These are phyloP conservation scores for Lepilemur septentrionalis DNA, from an alignment of 2,797 vertebrate species.

Conservation along the genomic window DNA sequence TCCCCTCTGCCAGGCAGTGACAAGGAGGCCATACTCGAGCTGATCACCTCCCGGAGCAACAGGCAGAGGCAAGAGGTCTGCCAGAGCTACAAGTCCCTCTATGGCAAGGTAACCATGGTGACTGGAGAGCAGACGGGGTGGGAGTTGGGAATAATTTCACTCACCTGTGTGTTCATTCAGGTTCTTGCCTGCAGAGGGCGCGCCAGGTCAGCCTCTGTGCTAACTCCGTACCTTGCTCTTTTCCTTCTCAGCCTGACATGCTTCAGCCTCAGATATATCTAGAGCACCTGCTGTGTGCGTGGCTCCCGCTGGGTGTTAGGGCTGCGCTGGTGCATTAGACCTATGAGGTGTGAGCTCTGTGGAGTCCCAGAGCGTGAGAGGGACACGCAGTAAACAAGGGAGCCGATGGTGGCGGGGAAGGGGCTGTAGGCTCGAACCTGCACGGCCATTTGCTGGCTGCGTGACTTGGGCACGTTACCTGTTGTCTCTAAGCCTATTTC, in stretches of 20 bases:
- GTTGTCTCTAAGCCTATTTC: not conserved
- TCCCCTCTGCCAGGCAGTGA: conserved; percentile 90
- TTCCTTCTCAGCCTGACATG: not conserved
- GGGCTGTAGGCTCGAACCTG: not conserved
- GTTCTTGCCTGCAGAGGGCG: not conserved
- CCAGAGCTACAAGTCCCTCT: conserved; percentile 93
- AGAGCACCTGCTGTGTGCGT: not conserved
- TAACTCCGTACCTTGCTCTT: not conserved
- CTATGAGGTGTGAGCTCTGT: not conserved
- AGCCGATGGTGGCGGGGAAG: rapidly evolving
- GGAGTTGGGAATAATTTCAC: not conserved
- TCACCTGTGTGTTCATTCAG: not conserved
- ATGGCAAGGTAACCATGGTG: conserved; percentile 90
- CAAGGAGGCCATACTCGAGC: conserved; percentile 95
- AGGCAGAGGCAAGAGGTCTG: conserved; percentile 93
- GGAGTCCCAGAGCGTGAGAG: not conserved
- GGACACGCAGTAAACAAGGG: not conserved
- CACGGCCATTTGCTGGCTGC: rapidly evolving
- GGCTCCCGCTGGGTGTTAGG: not conserved
- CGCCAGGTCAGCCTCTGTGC: not conserved
- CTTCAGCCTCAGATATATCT: not conserved
- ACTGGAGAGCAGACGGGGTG: rapidly evolving
- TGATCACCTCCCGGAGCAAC: conserved; percentile 93
- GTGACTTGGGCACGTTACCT: not conserved
- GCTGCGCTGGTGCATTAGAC: not conserved